These are phyloP conservation scores for Myocastor coypus DNA, from an alignment of 2,113 vertebrate genomes.

Conservation along the genomic window DNA sequence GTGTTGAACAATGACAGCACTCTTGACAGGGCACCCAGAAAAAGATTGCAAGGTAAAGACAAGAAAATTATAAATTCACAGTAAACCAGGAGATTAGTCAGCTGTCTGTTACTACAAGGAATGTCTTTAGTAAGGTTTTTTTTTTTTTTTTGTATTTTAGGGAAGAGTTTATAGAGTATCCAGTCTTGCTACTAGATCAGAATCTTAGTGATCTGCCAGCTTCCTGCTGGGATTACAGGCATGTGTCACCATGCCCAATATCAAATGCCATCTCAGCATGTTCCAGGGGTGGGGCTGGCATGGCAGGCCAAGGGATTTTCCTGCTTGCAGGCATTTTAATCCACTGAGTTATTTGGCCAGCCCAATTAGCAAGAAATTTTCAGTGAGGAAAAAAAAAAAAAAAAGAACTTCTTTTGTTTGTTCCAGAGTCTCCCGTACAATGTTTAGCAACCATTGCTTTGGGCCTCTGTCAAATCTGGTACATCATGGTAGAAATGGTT, in stretches of 20 bases:
- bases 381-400: not conserved
- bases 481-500: not conserved
- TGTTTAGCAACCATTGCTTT: not conserved
- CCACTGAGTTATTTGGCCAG: too few species aligned
- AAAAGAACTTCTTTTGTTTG: not conserved
- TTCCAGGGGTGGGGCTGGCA: too few species aligned
- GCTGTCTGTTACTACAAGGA: not conserved
- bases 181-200: too few species aligned
- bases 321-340: too few species aligned
- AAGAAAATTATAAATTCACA: constrained; percentile 15
- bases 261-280: too few species aligned
- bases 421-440: not conserved
- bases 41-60: constrained; percentile 35
- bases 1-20: constrained; percentile 32
- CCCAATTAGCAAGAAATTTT: not conserved
- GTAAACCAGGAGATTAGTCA: not conserved
- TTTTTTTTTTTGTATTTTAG: too few species aligned
- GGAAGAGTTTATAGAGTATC: too few species aligned
- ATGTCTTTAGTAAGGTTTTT: not conserved
- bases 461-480: not conserved
- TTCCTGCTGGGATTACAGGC: too few species aligned
- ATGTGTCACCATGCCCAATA: too few species aligned
- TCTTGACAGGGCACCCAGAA: constrained; percentile 58
- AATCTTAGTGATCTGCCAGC: too few species aligned
- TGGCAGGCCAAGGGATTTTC: too few species aligned